Percentiles rank a stretch among this genome's conserved stretches.
These are phyloP conservation scores for Macropis europaea DNA, from an alignment of 2,888 invertebrate genomes.

Conservation along the genomic window DNA sequence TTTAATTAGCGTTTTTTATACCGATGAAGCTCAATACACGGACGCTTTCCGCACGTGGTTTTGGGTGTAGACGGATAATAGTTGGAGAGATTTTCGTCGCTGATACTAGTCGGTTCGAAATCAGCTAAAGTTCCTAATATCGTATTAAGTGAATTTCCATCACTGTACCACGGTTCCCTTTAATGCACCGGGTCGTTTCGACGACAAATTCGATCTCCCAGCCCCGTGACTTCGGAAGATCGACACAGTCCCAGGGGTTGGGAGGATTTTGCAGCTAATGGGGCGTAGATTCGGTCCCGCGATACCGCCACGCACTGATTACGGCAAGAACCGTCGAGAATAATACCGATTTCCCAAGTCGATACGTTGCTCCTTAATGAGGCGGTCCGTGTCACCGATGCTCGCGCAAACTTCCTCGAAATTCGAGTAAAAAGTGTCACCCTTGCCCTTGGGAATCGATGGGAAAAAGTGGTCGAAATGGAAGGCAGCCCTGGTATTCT, in stretches of 20 bases:
- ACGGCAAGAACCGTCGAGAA: conserved; percentile 55
- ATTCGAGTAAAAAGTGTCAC: conserved; percentile 14
- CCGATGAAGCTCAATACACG: no score
- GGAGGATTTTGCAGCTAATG: conserved; percentile 51
- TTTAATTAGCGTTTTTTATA: no score
- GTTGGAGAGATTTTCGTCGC: no score
- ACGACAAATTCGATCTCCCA: neutral
- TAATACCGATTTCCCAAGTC: conserved; percentile 59
- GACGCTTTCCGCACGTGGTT: no score
- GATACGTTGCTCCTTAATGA: conserved; percentile 54
- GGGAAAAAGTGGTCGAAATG: neutral
- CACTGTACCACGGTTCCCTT: no score
- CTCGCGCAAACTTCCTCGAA: no score
- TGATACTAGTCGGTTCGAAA: no score
- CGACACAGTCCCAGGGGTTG: conserved; percentile 36
- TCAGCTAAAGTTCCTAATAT: no score
- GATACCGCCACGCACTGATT: conserved; percentile 60
- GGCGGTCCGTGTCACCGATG: conserved; percentile 23
- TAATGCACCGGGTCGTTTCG: no score
- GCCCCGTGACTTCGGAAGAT: neutral
- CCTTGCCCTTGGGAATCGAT: conserved; percentile 11
- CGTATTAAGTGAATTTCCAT: no score
- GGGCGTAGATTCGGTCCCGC: conserved; percentile 56
- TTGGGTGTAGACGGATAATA: no score
- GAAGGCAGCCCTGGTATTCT: no score